phyloP scores from a whole-genome alignment of 2,113 vertebrate species.

The Passer montanus region DNA sequence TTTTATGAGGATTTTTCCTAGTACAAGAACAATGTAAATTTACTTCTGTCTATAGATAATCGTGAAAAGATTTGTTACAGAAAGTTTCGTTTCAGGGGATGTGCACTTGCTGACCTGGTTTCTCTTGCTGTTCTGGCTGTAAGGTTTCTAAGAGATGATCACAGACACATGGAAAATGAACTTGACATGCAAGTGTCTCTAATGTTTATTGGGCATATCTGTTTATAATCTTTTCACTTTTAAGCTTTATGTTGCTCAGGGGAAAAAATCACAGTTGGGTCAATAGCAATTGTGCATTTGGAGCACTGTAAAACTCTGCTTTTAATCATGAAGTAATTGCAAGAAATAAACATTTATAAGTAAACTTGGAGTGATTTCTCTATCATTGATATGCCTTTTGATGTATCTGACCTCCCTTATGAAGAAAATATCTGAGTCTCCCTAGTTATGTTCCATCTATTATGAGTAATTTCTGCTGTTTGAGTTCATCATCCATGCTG shows the following conservation, averaged over 20 bases:
- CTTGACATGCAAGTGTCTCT: background rate
- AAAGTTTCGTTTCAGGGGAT: background rate
- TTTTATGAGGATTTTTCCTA: background rate
- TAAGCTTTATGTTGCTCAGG: background rate
- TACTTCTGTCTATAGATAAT: background rate
- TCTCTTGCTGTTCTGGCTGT: background rate
- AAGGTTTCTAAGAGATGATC: background rate
- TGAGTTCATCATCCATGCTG: background rate
- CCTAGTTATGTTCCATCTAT: background rate
- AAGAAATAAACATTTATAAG: conserved; percentile 21
- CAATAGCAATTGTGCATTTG: background rate
- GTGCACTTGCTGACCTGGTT: background rate
- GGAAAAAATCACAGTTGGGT: background rate
- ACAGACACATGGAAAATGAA: background rate
- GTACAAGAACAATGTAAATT: background rate
- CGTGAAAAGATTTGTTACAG: background rate
- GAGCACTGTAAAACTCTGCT: background rate
- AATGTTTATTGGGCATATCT: background rate
- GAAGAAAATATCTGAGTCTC: background rate
- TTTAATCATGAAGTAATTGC: conserved; percentile 14
- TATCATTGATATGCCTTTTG: background rate
- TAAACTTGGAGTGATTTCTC: background rate
- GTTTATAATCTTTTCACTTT: background rate
- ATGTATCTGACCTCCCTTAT: background rate
- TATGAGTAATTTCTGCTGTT: background rate